Evolutionary conservation across 2,888 invertebrate species (phyloP), one percentile per base, ranked within the genome.

Genomic region (Oligia fasciuncula): DNA sequence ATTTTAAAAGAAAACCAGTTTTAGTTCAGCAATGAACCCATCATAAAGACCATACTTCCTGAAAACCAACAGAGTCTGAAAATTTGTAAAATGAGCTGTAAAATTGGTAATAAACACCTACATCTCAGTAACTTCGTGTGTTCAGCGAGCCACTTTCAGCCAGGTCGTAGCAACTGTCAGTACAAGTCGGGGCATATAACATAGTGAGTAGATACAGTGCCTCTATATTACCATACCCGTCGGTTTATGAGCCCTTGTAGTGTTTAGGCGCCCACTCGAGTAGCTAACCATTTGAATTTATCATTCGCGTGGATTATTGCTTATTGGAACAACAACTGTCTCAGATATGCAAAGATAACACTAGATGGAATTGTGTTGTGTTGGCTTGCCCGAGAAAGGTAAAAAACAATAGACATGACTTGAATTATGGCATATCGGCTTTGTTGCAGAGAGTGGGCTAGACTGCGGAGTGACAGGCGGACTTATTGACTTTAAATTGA

Each of bases 211-310:
- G 90, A 92, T 91, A 92, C 92, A 91, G 90, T 91, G 91, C 91
- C 92, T 92, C 91, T 90, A 92, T 93, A 96, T 96, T 96, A 96
- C 94, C 96, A 96, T 96, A 96, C 95, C 91, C 91, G 95, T 93
- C 95, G 94, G 92, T 96, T 96, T 96, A 96, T 95, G 96, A 94
- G 94, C 93, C 91, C 94, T 94, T 93, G 94, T 94, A 94, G 94
- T 96, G 96, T 96, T 96, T 96, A 96, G 94, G 96, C 96, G 94
- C 96, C 96, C 96, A 96, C 96, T 95, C 96, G 88, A 91, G 90
- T 91, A 91, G 90, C 91, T 91, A 91, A 94, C 94, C 92, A 94
- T 94, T 95, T 93, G 93, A 94, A 96, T 96, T 95, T 96, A 96
- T 96, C 94, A 95, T 95, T 93, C 91, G 92, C 91, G 92, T 93